Conservation (phyloP, 2,888 invertebrate species). For the Pocota personata region DNA sequence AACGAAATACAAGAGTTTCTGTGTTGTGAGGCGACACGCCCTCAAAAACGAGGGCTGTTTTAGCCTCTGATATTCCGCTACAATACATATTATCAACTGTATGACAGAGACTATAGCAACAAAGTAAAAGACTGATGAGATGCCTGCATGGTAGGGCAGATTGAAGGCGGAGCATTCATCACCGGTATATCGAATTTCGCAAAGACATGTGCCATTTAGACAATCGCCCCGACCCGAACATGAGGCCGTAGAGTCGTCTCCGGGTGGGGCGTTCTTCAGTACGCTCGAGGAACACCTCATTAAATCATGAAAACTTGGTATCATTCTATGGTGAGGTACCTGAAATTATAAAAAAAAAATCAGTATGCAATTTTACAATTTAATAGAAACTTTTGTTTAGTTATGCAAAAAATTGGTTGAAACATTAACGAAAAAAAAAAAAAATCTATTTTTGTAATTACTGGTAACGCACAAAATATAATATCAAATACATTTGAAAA, state of each 20-base stretch:
- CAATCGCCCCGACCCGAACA: slow-evolving; percentile 96
- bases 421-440: neutral
- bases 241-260: slow-evolving; percentile 78
- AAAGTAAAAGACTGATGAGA: slow-evolving; percentile 90
- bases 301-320: slow-evolving; percentile 81
- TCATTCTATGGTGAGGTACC: slow-evolving; percentile 80
- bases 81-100: slow-evolving; percentile 92
- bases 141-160: slow-evolving; percentile 89
- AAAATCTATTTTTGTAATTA: too few relatives aligned
- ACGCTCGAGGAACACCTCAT: slow-evolving; percentile 83
- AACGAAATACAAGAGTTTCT: slow-evolving; percentile 94
- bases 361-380: neutral
- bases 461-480: too few relatives aligned
- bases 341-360: slow-evolving; percentile 71
- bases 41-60: slow-evolving; percentile 92
- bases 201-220: slow-evolving; percentile 94
- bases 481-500: too few relatives aligned
- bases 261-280: slow-evolving; percentile 78
- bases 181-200: slow-evolving; percentile 94
- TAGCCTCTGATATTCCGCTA: slow-evolving; percentile 91
- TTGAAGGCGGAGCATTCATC: slow-evolving; percentile 92
- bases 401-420: neutral
- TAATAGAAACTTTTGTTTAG: neutral
- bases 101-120: slow-evolving; percentile 93
- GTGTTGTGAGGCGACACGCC: slow-evolving; percentile 94